Percentiles rank a stretch among this genome's conserved stretches.
These are phyloP conservation scores for Dipodomys stephensi DNA, from an alignment of 2,113 vertebrate genomes.

Conservation along the genomic window DNA sequence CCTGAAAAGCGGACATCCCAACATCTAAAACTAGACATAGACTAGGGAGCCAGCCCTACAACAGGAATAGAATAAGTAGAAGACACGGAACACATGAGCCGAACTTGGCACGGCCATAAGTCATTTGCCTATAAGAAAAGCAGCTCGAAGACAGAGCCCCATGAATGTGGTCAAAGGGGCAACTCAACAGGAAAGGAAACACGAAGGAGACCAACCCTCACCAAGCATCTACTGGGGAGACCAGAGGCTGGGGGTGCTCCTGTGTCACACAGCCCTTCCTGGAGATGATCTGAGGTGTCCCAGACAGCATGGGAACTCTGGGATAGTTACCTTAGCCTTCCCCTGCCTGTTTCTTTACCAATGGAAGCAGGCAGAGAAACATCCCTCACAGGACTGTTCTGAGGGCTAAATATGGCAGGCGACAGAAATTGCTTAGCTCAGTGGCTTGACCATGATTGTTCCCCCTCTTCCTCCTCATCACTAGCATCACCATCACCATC, in stretches of 20 bases:
- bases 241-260: accelerated
- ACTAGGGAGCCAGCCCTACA: background rate
- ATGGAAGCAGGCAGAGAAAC: background rate
- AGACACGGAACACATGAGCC: accelerated
- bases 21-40: background rate
- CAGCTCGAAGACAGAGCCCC: background rate
- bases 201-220: background rate
- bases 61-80: accelerated
- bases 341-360: background rate
- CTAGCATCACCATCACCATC: accelerated
- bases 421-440: background rate
- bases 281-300: accelerated
- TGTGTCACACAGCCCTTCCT: accelerated
- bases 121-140: background rate
- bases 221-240: background rate
- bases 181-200: background rate
- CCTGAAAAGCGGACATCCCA: accelerated
- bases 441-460: background rate
- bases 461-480: accelerated
- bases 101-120: accelerated
- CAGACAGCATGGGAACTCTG: background rate
- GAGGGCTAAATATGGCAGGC: background rate
- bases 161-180: too few species aligned
- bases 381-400: background rate
- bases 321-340: background rate